Conservation (phyloP, 2,113 vertebrate species). For the Sialia sialis region DNA sequence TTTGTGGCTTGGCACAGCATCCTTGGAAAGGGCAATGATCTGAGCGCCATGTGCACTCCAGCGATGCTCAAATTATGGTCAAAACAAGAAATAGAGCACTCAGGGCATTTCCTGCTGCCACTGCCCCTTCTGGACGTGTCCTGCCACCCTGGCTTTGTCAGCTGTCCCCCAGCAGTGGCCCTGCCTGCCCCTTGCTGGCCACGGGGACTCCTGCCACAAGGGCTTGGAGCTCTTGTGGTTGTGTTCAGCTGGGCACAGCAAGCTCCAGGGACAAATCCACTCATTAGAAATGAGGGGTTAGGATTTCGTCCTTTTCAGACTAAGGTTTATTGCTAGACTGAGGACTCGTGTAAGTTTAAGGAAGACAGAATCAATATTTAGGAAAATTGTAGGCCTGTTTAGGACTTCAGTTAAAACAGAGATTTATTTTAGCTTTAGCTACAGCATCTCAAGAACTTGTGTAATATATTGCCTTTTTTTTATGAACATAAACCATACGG, state of each 20-base stretch:
- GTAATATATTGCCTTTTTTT: not conserved
- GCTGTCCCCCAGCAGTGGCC: not conserved
- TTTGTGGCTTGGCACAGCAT: not conserved
- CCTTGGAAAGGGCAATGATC: not conserved
- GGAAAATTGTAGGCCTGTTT: not conserved
- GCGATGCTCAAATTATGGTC: not conserved
- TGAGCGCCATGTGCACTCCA: not conserved
- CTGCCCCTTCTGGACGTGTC: accelerated
- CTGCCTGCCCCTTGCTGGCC: accelerated
- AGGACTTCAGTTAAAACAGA: not conserved
- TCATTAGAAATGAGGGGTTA: not conserved
- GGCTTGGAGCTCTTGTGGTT: not conserved
- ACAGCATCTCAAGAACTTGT: not conserved
- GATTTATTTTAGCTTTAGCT: not conserved
- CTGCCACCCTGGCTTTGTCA: no score
- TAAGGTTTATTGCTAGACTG: not conserved
- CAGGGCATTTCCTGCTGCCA: not conserved
- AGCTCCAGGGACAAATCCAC: not conserved
- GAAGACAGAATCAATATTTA: not conserved
- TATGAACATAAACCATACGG: not conserved
- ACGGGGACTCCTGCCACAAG: not conserved
- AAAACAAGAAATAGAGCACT: not conserved
- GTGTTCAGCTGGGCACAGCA: accelerated
- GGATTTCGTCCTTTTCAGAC: not conserved
- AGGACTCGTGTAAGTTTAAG: not conserved